Conservation (phyloP, 2,113 vertebrate genomes). For the Silurus meridionalis region DNA sequence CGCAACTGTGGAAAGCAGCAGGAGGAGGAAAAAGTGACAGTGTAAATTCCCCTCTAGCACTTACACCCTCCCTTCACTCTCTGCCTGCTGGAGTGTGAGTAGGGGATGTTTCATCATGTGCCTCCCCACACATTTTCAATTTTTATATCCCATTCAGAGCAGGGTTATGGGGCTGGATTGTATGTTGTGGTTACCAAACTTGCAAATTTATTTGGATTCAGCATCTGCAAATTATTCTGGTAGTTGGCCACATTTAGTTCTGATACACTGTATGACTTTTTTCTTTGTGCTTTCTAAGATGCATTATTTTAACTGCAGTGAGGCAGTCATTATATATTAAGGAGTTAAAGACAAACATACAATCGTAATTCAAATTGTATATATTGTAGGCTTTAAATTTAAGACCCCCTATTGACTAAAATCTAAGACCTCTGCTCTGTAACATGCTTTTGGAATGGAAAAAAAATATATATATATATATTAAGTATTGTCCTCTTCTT, state of each 20-base stretch:
- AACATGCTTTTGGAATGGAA: neutral
- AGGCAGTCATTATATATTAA: neutral
- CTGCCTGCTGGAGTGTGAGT: conserved; percentile 27
- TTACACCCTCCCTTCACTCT: conserved; percentile 26
- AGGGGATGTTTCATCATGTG: conserved; percentile 9
- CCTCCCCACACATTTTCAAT: neutral
- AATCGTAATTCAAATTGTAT: neutral
- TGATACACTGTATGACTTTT: neutral
- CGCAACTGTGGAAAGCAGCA: conserved; percentile 31
- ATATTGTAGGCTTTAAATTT: too few species aligned
- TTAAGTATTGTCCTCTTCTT: neutral
- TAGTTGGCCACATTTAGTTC: neutral
- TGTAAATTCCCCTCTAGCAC: conserved; percentile 38
- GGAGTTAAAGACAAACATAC: neutral
- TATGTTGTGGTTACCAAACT: neutral
- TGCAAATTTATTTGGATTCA: conserved; percentile 1
- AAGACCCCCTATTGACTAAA: too few species aligned
- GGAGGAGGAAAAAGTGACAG: conserved; percentile 43
- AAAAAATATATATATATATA: neutral
- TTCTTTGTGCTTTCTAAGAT: neutral
- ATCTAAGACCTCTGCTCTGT: too few species aligned
- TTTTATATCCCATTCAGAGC: conserved; percentile 14
- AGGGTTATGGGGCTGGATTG: conserved; percentile 20
- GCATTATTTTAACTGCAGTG: neutral
- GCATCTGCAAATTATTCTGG: neutral